A percentile compares a stretch with the other conserved stretches of the same genome.
Evolutionary conservation across 2,888 invertebrate species (phyloP).

Genomic region (Linyphia triangularis): DNA sequence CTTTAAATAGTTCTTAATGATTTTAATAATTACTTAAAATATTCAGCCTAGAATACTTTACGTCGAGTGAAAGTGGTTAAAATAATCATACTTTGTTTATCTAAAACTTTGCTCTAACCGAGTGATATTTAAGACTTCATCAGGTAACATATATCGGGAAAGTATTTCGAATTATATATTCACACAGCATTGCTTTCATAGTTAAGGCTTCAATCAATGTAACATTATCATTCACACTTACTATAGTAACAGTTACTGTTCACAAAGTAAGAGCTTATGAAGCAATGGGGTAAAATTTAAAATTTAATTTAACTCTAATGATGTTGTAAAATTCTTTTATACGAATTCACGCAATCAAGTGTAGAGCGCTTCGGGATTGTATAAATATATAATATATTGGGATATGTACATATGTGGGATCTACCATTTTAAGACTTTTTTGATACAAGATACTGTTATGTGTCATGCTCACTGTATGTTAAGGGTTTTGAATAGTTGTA

Average conservation of each 20-base stretch:
- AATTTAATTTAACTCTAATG: not conserved
- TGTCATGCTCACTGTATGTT: slow-evolving; percentile 68
- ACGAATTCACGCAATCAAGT: slow-evolving; percentile 49
- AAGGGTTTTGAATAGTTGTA: slow-evolving; percentile 73
- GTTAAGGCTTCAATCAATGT: not conserved
- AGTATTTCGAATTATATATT: too few relatives aligned
- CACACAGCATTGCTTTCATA: not conserved
- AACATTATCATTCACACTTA: not conserved
- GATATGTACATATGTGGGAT: slow-evolving; percentile 50
- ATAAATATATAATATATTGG: slow-evolving; percentile 71
- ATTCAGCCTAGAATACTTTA: too few relatives aligned
- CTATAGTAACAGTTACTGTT: not conserved
- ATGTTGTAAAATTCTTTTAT: not conserved
- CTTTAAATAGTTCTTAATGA: too few relatives aligned
- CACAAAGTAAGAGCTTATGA: slow-evolving; percentile 40
- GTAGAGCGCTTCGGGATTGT: slow-evolving; percentile 65
- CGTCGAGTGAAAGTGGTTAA: too few relatives aligned
- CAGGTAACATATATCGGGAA: too few relatives aligned
- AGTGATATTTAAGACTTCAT: too few relatives aligned
- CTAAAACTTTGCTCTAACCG: too few relatives aligned
- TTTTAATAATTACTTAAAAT: too few relatives aligned
- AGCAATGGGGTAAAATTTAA: not conserved
- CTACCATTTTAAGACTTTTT: slow-evolving; percentile 73
- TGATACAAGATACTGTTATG: slow-evolving; percentile 74
- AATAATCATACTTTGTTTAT: too few relatives aligned